Evolutionary conservation across 2,797 vertebrate species (phyloP).

Genomic region (Tokudaia muenninki): DNA sequence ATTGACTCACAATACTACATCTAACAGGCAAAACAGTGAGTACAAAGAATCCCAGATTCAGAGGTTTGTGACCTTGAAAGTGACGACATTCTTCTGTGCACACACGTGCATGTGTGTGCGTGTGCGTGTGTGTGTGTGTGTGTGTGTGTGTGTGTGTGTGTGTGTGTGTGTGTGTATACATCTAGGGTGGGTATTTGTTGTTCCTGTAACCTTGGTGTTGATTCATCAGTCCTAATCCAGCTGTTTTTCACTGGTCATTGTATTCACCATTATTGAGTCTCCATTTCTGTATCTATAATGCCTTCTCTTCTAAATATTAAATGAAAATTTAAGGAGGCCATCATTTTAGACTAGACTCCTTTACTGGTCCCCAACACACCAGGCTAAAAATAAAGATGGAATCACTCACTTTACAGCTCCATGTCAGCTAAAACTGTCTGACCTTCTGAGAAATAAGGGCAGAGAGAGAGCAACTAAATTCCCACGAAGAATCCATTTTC

Average conservation of each 20-base stretch:
- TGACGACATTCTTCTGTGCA: neutral
- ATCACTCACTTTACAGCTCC: neutral
- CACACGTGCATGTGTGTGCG: neutral
- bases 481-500: neutral
- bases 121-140: neutral
- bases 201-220: neutral
- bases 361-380: neutral
- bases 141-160: neutral
- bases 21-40: neutral
- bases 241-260: neutral
- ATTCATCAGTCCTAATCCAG: neutral
- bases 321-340: neutral
- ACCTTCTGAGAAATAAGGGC: neutral
- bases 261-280: neutral
- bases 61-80: neutral
- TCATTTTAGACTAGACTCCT: neutral
- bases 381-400: slow-evolving; percentile 4
- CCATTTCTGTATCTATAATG: neutral
- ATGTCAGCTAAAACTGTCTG: neutral
- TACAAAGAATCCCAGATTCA: neutral
- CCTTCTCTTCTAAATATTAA: neutral
- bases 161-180: neutral
- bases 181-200: neutral
- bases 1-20: neutral
- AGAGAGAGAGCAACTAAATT: neutral